Evolutionary conservation across 2,797 vertebrate genomes (phyloP), one percentile per base, ranked within the genome.

Genomic region (Sebastes jordani): DNA sequence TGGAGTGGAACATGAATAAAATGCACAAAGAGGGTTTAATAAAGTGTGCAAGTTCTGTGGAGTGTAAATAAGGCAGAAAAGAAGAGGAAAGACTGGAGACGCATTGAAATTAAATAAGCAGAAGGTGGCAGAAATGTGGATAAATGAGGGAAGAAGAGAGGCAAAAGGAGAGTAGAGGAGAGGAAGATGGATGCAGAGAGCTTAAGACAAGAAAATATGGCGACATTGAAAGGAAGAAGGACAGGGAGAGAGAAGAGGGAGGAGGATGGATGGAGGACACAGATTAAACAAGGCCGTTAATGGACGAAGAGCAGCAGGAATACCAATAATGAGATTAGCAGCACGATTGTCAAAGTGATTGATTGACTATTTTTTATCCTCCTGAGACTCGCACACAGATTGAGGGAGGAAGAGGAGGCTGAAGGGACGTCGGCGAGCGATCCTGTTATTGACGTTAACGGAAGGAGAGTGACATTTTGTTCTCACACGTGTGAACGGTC

Each of bases 401-500:
- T 18, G 49, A 65, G 10, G 63, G 65, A 85, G 73, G 74, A 69
- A 22, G 70, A 80, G 62, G 81, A 42, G 77, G 79, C 30, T 11
- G 82, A 18, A 11, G 55, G 70, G 73, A 86, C 82, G 11, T 25
- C 5, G 3, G 58, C 27, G 25, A 58, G 14, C 3, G 71, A 68
- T 74, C 23, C 30, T 58, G 80, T 78, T 67, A 61, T 11, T 90
- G 89, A 89, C 82, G 77, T 68, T 52, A 56, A 70, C 8, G 6
- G 59, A 65, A 5, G 55, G 64, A 54, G 55, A 83, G 84, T 70
- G 88, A 85, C 78, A 81, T 71, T 89, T 81, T 74, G 60, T 71
- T 86, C 89, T 91, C 81, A 54, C 83, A 7, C 59, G 42, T 7
- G 78, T 11, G 49, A 74, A 63, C 56, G 66, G 63, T 69, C 65